A percentile compares a stretch with the other conserved stretches of the same genome.
phyloP scores from a whole-genome alignment of 2,888 invertebrate genomes.

The Chloromyia formosa region DNA sequence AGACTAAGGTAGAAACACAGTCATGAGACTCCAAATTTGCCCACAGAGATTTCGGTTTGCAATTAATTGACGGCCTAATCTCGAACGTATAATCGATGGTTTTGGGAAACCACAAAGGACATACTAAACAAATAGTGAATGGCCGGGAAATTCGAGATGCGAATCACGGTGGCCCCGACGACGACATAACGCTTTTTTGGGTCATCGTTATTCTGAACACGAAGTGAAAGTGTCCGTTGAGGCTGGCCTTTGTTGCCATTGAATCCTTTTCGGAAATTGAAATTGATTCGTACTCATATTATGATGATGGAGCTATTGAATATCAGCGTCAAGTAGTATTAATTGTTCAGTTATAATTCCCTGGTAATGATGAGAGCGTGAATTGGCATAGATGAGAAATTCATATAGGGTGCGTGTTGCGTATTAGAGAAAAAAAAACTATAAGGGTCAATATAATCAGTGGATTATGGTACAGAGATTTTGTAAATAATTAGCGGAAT shows the following conservation, averaged over 20 bases:
- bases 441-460: too few species aligned
- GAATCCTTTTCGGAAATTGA: not conserved
- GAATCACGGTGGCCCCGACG: not conserved
- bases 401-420: not conserved
- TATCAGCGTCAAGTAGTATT: not conserved
- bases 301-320: not conserved
- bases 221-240: not conserved
- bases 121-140: not conserved
- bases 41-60: not conserved
- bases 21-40: not conserved
- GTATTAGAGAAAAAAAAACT: too few species aligned
- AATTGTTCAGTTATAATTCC: not conserved
- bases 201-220: not conserved
- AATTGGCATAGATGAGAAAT: not conserved
- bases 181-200: not conserved
- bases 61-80: conserved; percentile 3
- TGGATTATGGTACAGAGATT: too few species aligned
- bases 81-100: not conserved
- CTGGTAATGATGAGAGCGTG: not conserved
- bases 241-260: not conserved
- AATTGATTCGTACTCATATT: not conserved
- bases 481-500: too few species aligned
- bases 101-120: not conserved
- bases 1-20: not conserved
- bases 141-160: too few species aligned